Evolutionary conservation across 2,113 vertebrate genomes (phyloP).

Genomic region (Amblyornis subalaris): DNA sequence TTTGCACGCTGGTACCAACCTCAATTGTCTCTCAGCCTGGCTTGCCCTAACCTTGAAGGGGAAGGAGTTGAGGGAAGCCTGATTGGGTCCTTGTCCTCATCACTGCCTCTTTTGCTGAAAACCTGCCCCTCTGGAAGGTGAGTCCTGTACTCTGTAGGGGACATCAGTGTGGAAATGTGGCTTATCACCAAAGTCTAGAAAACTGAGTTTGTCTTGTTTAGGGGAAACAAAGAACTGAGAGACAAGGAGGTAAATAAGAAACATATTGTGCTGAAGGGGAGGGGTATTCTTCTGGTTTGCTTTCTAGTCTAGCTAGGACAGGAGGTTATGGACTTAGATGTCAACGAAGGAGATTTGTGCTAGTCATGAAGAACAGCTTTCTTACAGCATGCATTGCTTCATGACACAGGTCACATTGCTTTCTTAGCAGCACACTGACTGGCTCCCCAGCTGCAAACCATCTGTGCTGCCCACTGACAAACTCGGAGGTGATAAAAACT

Average conservation of each 20-base stretch:
- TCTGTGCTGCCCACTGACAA: conserved; percentile 1
- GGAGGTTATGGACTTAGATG: background rate
- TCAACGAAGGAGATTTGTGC: background rate
- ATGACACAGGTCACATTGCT: background rate
- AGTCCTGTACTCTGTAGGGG: background rate
- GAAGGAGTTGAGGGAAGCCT: background rate
- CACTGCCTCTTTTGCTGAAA: background rate
- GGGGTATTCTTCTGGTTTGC: background rate
- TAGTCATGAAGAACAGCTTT: background rate
- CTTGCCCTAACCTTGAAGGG: background rate
- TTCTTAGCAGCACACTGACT: background rate
- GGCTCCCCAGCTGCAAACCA: conserved; percentile 13
- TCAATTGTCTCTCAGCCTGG: background rate
- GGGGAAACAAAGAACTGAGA: background rate
- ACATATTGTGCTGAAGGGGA: background rate
- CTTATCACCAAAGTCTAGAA: background rate
- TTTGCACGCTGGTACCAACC: background rate
- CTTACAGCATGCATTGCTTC: background rate
- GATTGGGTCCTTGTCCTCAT: background rate
- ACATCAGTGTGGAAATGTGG: background rate
- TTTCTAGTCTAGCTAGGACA: background rate
- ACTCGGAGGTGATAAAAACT: background rate
- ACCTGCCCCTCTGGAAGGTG: background rate
- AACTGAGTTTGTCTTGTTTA: background rate
- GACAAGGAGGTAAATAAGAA: background rate